phyloP scores from a whole-genome alignment of 2,888 invertebrate species.

The Vanessa cardui region DNA sequence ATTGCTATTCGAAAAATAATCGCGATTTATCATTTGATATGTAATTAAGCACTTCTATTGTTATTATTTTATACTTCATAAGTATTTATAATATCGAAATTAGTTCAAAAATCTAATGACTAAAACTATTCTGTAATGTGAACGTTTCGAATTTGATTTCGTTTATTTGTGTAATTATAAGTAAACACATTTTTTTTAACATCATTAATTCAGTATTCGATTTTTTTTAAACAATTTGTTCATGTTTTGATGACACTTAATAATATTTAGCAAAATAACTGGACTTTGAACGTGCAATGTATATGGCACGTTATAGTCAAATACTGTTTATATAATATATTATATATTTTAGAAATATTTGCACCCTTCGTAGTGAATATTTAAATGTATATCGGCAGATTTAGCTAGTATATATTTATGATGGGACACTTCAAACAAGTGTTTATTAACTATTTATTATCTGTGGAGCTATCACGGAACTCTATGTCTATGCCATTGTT shows the following conservation, averaged over 20 bases:
- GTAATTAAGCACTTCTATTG: no score
- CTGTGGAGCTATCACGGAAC: slow-evolving; percentile 24
- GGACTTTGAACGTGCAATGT: slow-evolving; percentile 73
- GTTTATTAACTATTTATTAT: slow-evolving; percentile 30
- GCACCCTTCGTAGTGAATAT: slow-evolving; percentile 81
- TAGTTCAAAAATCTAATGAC: no score
- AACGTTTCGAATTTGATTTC: no score
- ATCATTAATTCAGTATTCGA: neutral
- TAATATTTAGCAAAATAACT: slow-evolving; percentile 36
- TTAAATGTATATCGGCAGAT: slow-evolving; percentile 78
- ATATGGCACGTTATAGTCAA: slow-evolving; percentile 75
- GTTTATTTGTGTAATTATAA: neutral
- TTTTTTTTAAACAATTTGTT: neutral
- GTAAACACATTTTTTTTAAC: neutral
- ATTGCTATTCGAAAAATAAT: slow-evolving; percentile 25
- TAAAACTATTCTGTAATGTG: no score
- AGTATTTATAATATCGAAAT: no score
- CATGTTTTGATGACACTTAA: slow-evolving; percentile 16
- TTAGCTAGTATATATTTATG: slow-evolving; percentile 70
- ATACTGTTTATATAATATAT: slow-evolving; percentile 74
- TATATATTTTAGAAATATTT: slow-evolving; percentile 82
- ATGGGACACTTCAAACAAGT: slow-evolving; percentile 53
- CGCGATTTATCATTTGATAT: no score
- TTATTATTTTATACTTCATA: no score
- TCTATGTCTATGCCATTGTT: neutral